Percentiles rank a stretch among this genome's conserved stretches.
phyloP scores from a whole-genome alignment of 30 jellyfish, hydroid and myxozoan genomes.

The Mastigias papua region DNA sequence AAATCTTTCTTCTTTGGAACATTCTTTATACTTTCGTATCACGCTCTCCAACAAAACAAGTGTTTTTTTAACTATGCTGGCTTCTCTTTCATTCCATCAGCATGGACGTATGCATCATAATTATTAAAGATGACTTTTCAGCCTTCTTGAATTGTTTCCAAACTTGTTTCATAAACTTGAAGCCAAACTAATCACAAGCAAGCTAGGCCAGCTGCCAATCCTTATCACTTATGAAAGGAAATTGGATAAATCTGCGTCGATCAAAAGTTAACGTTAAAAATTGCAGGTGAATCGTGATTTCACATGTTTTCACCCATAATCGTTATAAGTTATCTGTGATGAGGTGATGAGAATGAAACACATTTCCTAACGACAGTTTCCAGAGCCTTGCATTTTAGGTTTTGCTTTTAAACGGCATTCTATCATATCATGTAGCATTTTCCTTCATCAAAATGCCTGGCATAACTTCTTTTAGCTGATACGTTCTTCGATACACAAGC shows the following conservation, averaged over 20 bases:
- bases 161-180: conserved; percentile 31
- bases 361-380: not conserved
- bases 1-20: too few species aligned
- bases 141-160: not conserved
- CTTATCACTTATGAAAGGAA: conserved; percentile 23
- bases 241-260: conserved; percentile 68
- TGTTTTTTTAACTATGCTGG: too few species aligned
- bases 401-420: too few species aligned
- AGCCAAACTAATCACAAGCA: conserved; percentile 12
- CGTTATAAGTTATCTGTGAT: not conserved
- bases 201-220: conserved; percentile 23
- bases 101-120: too few species aligned
- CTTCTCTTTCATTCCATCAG: too few species aligned
- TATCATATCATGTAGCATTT: not conserved
- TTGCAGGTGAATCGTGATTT: conserved; percentile 18
- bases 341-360: not conserved
- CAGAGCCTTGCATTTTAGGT: not conserved
- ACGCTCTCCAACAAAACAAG: too few species aligned
- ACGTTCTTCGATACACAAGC: not conserved
- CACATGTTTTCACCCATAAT: not conserved
- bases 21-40: too few species aligned
- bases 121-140: not conserved
- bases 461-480: not conserved
- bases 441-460: too few species aligned
- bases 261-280: conserved; percentile 43